Percentiles rank a stretch among this genome's conserved stretches.
Evolutionary conservation across 2,888 invertebrate genomes (phyloP).

Genomic region (Crematogaster levior): DNA sequence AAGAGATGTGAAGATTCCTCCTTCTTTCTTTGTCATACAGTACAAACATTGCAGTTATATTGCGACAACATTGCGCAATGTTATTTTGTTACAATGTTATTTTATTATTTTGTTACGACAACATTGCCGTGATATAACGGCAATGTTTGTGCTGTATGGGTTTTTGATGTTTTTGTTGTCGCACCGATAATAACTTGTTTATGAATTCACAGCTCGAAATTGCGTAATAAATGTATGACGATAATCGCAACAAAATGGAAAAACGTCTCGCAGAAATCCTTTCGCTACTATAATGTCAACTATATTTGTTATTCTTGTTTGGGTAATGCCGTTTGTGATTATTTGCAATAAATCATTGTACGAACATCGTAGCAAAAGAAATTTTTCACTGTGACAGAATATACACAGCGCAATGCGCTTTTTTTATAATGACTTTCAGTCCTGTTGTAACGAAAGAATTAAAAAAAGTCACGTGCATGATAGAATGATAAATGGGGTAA

Average conservation of each 20-base stretch:
- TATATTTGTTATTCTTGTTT: background rate
- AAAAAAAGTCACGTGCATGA: too few species aligned
- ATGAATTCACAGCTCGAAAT: background rate
- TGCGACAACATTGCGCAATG: too few species aligned
- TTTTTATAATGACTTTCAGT: background rate
- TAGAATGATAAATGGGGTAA: too few species aligned
- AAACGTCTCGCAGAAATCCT: background rate
- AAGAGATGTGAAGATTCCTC: background rate
- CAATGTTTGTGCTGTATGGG: too few species aligned
- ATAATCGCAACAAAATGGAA: background rate
- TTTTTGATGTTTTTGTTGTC: background rate
- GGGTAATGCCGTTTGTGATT: background rate
- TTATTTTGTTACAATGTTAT: too few species aligned
- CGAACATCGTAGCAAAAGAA: background rate
- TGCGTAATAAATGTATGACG: background rate
- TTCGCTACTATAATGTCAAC: background rate
- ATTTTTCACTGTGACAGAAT: background rate
- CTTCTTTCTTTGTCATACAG: too few species aligned
- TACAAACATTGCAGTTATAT: too few species aligned
- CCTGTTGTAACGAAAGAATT: too few species aligned
- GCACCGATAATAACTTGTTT: constrained; percentile 3
- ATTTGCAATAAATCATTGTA: background rate
- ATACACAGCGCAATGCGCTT: background rate
- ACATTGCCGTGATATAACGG: too few species aligned
- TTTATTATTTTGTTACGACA: too few species aligned